Evolutionary conservation across 2,113 vertebrate species (phyloP).

Genomic region (Ciconia stormi): DNA sequence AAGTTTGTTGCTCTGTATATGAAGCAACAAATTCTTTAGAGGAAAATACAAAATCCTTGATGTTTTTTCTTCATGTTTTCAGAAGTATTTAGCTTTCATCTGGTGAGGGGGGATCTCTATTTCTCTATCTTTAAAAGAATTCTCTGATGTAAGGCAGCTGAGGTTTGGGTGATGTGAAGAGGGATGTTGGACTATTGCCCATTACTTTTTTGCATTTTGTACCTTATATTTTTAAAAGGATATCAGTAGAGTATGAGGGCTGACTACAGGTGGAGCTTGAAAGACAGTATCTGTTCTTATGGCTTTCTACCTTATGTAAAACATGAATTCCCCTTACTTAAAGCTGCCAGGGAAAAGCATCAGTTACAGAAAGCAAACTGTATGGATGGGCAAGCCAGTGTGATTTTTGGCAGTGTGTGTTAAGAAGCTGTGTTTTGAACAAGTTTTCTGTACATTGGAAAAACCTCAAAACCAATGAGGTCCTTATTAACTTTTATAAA

Average conservation of each 20-base stretch:
- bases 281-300: background rate
- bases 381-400: rapidly evolving
- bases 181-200: rapidly evolving
- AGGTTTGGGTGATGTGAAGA: background rate
- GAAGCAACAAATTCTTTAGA: background rate
- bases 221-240: background rate
- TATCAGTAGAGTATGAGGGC: rapidly evolving
- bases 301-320: background rate
- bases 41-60: background rate
- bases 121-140: background rate
- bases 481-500: background rate
- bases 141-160: background rate
- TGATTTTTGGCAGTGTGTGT: background rate
- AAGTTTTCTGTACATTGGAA: background rate
- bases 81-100: background rate
- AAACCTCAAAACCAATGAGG: background rate
- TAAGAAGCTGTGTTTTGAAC: background rate
- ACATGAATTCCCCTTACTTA: background rate
- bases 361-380: background rate
- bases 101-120: background rate
- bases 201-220: background rate
- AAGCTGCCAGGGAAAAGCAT: background rate
- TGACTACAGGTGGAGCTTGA: background rate
- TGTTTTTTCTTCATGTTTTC: background rate
- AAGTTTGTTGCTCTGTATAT: background rate